Conservation (phyloP, 37 sponge, comb jelly and placozoan species). For the Lycopodina hypogea region DNA sequence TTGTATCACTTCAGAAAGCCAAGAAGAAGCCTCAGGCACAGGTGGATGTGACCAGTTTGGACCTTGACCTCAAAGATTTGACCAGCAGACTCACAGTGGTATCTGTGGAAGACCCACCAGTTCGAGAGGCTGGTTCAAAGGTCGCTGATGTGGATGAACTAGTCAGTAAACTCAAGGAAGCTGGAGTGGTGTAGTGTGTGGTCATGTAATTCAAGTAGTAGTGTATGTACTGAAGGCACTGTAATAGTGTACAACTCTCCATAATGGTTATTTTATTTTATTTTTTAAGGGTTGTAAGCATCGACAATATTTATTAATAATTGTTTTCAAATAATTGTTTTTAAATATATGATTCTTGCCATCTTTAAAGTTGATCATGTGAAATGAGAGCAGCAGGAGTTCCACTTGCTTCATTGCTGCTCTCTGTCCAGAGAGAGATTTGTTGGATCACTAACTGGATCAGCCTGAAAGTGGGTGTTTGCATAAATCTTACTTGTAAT, state of each 20-base stretch:
- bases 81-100: slow-evolving; percentile 44
- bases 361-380: too few relatives aligned
- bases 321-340: too few relatives aligned
- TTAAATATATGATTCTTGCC: too few relatives aligned
- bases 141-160: slow-evolving; percentile 87
- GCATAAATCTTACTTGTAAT: too few relatives aligned
- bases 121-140: slow-evolving; percentile 91
- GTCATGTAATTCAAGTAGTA: not conserved
- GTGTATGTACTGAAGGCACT: not conserved
- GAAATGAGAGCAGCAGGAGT: too few relatives aligned
- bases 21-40: slow-evolving; percentile 94
- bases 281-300: too few relatives aligned
- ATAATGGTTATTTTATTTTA: not conserved
- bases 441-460: too few relatives aligned
- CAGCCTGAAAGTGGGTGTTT: too few relatives aligned
- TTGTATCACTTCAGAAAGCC: slow-evolving; percentile 72
- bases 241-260: not conserved
- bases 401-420: too few relatives aligned
- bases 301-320: too few relatives aligned
- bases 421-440: too few relatives aligned
- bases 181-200: slow-evolving; percentile 66
- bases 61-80: slow-evolving; percentile 75
- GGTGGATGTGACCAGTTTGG: slow-evolving; percentile 65
- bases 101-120: slow-evolving; percentile 90
- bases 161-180: slow-evolving; percentile 80